Evolutionary conservation across 2,113 vertebrate genomes (phyloP).

Genomic region (Epinephelus moara): DNA sequence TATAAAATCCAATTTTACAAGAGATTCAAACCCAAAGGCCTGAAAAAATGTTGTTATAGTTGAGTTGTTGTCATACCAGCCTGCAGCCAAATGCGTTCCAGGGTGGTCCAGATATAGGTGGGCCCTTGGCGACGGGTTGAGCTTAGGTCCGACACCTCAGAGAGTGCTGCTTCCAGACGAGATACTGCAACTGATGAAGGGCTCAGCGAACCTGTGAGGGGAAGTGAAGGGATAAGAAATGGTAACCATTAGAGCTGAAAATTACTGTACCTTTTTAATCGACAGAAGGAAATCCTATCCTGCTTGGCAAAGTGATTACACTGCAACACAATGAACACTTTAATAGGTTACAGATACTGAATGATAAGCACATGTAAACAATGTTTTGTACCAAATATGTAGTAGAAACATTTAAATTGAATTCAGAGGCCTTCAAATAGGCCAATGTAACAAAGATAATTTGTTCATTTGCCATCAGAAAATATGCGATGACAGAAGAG

Average conservation of each 20-base stretch:
- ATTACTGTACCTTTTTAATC: not conserved
- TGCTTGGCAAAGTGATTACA: not conserved
- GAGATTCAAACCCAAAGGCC: not conserved
- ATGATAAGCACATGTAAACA: not conserved
- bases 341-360: not conserved
- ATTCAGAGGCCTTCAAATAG: not conserved
- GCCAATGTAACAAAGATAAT: too few species aligned
- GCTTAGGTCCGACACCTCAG: slow-evolving; percentile 91
- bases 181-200: slow-evolving; percentile 93
- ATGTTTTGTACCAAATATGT: not conserved
- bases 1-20: slow-evolving; percentile 1
- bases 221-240: not conserved
- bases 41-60: slow-evolving; percentile 1
- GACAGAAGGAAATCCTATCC: not conserved
- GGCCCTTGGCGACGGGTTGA: slow-evolving; percentile 91
- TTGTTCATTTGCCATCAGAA: not conserved
- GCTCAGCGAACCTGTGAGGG: slow-evolving; percentile 88
- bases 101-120: slow-evolving; percentile 91
- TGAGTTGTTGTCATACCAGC: slow-evolving; percentile 87
- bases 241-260: not conserved
- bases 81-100: slow-evolving; percentile 97
- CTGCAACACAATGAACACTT: slow-evolving; percentile 1
- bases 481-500: not conserved
- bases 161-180: slow-evolving; percentile 94
- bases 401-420: not conserved